A percentile compares a stretch with the other conserved stretches of the same genome.
phyloP scores from a whole-genome alignment of 2,797 vertebrate species.

The Chaunax sp. region DNA sequence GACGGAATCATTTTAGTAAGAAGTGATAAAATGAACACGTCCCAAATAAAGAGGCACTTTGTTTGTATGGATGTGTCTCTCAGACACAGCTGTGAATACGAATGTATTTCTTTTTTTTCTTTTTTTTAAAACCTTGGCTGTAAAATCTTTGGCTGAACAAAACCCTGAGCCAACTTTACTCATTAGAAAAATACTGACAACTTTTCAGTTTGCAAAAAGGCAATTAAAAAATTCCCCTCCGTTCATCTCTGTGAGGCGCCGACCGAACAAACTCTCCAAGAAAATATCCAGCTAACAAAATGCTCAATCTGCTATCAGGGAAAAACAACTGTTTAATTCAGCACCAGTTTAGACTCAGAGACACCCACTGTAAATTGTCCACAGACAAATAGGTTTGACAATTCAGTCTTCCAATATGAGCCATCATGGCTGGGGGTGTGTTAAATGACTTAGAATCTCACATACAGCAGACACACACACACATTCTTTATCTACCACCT shows the following conservation, averaged over 20 bases:
- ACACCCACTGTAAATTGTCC: background rate
- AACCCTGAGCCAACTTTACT: slow-evolving; percentile 15
- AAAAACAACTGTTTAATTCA: slow-evolving; percentile 36
- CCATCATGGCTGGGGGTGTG: background rate
- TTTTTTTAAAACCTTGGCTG: background rate
- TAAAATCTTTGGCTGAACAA: background rate
- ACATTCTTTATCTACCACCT: background rate
- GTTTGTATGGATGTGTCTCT: background rate
- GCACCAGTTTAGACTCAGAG: background rate
- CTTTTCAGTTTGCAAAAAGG: slow-evolving; percentile 13
- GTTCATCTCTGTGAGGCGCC: slow-evolving; percentile 3
- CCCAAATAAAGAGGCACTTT: no score
- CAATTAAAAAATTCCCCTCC: slow-evolving; percentile 24
- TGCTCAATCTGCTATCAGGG: slow-evolving; percentile 15
- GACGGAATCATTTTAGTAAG: background rate
- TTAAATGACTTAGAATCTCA: background rate
- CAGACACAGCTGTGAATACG: slow-evolving; percentile 1
- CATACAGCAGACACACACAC: background rate
- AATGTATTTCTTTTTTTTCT: slow-evolving; percentile 11
- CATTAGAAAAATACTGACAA: slow-evolving; percentile 19
- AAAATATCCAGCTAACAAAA: background rate
- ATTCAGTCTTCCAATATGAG: background rate
- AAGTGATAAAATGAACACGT: no score
- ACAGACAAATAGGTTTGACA: slow-evolving; percentile 20
- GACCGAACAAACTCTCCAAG: background rate